Base-by-base conservation (phyloP, 2,113 vertebrate species). In the Nothobranchius kuhntae region DNA sequence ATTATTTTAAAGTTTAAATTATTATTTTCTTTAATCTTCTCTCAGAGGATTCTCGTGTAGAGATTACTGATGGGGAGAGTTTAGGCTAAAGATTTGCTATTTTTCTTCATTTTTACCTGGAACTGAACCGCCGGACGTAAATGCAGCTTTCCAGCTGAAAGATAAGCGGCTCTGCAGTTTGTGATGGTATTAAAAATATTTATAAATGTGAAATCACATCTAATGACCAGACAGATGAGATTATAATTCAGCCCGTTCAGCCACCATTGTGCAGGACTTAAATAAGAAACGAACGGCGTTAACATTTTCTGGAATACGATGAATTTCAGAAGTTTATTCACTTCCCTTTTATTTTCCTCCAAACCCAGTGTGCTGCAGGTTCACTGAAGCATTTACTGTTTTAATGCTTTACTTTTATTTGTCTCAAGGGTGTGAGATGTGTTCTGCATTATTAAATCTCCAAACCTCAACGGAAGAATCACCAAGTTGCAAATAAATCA, bases 41-140 rank as follows among this genome's bases (percentile, higher is more conserved):
- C 68, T 61, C 87, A 84, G 68, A 82, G 75, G 83, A 80, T 85
- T 88, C 46, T 42, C 46, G 38, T 13, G 38, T 54, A 53, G 50
- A 86, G 82, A 80, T 85, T 74, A 88, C 62, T 47, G 35, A 84
- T 63, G 38, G 24, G 62, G 15, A 45, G 44, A 50, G 59, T 57
- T 14, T 24, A 14, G 54, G 14, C 36, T 21, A 6, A 6, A 57
- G 51, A 55, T 50, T 6, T 13, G 17, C 57, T 8, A 21, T 7
- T 58, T 15, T 26, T 42, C 6, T 36, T 47, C 7, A n/a, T 68
- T 71, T 68, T 24, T 9, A 15, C 38, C 40, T 56, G 61, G 40
- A 48, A 13, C 7, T 17, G 12, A 58, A 35, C 13, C 24, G 45
- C 30, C 13, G 53, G n/a, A 8, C 7, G 1, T 53, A 45, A 56